Evolutionary conservation across 1,140 invertebrate genomes (phyloP).

Genomic region (Ptiloglossa arizonensis): DNA sequence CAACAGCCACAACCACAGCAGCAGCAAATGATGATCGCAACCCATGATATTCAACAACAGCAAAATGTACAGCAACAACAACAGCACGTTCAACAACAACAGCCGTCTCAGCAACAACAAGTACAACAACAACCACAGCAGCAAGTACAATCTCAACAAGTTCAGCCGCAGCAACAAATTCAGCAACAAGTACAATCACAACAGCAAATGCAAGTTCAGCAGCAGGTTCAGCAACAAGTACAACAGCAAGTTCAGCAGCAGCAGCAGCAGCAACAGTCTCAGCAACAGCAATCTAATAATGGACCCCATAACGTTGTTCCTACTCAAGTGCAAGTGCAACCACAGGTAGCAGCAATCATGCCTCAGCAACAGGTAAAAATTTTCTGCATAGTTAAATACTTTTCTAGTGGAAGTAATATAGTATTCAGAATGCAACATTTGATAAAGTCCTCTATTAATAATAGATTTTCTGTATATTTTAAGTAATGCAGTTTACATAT

Average conservation of each 20-base stretch:
- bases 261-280: constrained; percentile 70
- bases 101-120: constrained; percentile 69
- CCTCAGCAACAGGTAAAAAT: constrained; percentile 82
- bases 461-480: constrained; percentile 28
- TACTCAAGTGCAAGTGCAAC: constrained; percentile 81
- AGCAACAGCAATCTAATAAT: constrained; percentile 75
- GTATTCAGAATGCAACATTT: not conserved
- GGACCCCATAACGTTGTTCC: constrained; percentile 78
- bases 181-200: constrained; percentile 74
- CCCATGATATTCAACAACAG: constrained; percentile 78
- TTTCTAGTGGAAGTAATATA: not conserved
- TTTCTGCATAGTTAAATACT: not conserved
- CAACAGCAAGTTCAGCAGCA: constrained; percentile 79
- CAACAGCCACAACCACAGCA: constrained; percentile 81
- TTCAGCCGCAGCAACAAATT: constrained; percentile 77
- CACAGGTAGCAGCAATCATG: constrained; percentile 83
- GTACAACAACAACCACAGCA: constrained; percentile 80
- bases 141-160: constrained; percentile 70
- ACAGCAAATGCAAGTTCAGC: constrained; percentile 69
- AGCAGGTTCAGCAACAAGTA: constrained; percentile 76
- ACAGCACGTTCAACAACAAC: constrained; percentile 73
- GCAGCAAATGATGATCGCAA: constrained; percentile 79
- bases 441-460: no score
- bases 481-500: constrained; percentile 6
- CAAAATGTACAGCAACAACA: constrained; percentile 83